Conservation (phyloP, 2,113 vertebrate genomes). For the Petroica traversi region DNA sequence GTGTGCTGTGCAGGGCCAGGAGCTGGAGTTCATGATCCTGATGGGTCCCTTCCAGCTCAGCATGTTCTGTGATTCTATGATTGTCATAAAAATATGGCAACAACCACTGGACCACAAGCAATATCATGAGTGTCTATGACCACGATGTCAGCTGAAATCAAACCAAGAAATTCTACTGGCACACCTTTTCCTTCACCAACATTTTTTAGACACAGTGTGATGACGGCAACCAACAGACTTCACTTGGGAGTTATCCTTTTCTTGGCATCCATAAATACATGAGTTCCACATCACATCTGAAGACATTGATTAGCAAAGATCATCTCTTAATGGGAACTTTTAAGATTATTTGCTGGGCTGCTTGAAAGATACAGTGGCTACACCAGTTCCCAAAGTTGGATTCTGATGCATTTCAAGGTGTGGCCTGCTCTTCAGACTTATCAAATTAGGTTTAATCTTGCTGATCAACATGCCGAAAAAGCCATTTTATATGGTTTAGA, state of each 20-base stretch:
- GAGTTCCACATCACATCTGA: background rate
- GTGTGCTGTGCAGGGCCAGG: background rate
- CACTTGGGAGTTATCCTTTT: background rate
- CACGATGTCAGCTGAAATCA: background rate
- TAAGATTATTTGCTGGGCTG: background rate
- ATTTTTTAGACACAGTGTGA: background rate
- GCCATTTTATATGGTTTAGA: background rate
- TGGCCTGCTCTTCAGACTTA: background rate
- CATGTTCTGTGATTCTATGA: background rate
- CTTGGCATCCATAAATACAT: background rate
- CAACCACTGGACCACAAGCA: background rate
- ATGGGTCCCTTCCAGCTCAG: background rate
- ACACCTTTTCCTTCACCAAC: background rate
- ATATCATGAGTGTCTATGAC: background rate
- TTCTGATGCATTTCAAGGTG: background rate
- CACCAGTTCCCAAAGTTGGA: background rate
- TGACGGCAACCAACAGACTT: background rate
- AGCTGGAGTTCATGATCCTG: background rate
- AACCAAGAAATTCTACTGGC: background rate
- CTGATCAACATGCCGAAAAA: background rate
- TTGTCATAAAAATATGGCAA: background rate
- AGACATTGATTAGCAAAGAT: background rate
- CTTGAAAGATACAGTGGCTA: background rate
- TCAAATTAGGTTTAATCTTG: background rate
- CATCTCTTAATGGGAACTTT: background rate